Evolutionary conservation across 2,113 vertebrate genomes (phyloP).

Genomic region (Taxidea taxus): DNA sequence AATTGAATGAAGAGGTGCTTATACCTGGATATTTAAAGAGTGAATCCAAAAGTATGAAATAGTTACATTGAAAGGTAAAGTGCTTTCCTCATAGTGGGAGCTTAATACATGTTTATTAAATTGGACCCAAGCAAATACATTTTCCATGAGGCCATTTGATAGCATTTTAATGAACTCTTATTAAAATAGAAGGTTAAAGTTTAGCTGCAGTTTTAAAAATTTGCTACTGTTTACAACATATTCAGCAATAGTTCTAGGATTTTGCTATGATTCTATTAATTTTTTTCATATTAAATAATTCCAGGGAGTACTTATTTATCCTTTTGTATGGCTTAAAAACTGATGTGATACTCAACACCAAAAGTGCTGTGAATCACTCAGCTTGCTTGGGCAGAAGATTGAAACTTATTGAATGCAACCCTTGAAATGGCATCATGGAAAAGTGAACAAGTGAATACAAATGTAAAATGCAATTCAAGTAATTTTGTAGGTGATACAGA

Average conservation of each 20-base stretch:
- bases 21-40: not conserved
- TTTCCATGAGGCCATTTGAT: not conserved
- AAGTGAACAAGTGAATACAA: not conserved
- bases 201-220: not conserved
- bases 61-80: not conserved
- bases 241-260: not conserved
- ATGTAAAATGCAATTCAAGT: not conserved
- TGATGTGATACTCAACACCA: not conserved
- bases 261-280: not conserved
- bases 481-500: not conserved
- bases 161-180: not conserved
- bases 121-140: not conserved
- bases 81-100: not conserved
- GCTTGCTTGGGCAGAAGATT: not conserved
- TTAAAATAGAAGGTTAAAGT: not conserved
- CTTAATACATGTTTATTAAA: not conserved
- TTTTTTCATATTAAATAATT: constrained; percentile 6
- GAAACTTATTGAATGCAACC: not conserved
- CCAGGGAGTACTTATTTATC: not conserved
- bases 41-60: not conserved
- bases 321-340: not conserved
- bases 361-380: not conserved
- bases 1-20: not conserved
- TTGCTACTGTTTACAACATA: constrained; percentile 10
- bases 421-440: not conserved